These are phyloP conservation scores for Gymnoscopelus braueri DNA, from an alignment of 2,797 vertebrate genomes.

Conservation along the genomic window DNA sequence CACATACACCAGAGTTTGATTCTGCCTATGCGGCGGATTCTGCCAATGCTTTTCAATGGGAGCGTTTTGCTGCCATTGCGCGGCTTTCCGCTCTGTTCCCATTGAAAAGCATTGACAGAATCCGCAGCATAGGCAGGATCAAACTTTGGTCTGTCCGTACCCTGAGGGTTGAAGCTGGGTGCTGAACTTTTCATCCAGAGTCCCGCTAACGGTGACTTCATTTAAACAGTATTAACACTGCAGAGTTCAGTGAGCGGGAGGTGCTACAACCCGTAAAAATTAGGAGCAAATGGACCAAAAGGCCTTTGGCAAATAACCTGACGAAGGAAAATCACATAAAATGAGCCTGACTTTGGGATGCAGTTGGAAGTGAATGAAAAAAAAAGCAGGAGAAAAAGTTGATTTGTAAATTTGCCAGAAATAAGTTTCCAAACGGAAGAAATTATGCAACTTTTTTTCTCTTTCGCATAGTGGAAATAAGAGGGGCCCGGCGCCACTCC, in stretches of 20 bases:
- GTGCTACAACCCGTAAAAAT: constrained; percentile 50
- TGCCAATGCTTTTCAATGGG: too few relatives aligned
- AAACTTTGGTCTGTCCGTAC: too few relatives aligned
- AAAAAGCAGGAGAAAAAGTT: constrained; percentile 11
- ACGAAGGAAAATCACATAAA: constrained; percentile 54
- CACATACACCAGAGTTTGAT: too few relatives aligned
- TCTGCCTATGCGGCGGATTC: too few relatives aligned
- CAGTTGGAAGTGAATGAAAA: constrained; percentile 34
- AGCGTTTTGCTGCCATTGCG: too few relatives aligned
- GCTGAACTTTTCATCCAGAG: background rate
- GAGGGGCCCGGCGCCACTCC: constrained; percentile 26
- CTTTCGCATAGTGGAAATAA: constrained; percentile 18
- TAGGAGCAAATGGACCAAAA: constrained; percentile 58
- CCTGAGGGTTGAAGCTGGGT: too few relatives aligned
- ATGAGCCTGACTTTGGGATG: constrained; percentile 31
- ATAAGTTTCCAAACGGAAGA: constrained; percentile 41
- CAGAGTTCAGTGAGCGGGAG: constrained; percentile 37
- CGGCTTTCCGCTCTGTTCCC: too few relatives aligned
- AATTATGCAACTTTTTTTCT: constrained; percentile 39
- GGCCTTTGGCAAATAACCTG: constrained; percentile 10
- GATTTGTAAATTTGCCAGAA: constrained; percentile 53
- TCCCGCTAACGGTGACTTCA: background rate
- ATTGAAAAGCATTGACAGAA: too few relatives aligned
- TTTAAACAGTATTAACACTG: constrained; percentile 19
- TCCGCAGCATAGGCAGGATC: too few relatives aligned